Conservation (phyloP, 2,113 vertebrate genomes). For the Grus americana region DNA sequence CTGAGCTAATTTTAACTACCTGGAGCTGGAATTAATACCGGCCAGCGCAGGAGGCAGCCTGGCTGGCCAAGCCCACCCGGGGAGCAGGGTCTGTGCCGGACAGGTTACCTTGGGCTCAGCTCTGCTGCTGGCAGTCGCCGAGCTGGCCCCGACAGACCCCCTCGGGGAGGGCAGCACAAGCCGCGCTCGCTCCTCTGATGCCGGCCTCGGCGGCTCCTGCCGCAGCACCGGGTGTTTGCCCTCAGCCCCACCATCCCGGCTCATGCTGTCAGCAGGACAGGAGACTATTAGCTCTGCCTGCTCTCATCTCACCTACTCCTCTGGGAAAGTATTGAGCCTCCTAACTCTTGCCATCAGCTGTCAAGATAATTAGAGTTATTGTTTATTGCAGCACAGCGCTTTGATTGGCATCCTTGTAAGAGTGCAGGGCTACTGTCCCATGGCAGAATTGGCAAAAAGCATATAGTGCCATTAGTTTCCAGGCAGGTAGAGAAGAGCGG, state of each 20-base stretch:
- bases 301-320: not conserved
- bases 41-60: not conserved
- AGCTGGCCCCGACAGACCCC: not conserved
- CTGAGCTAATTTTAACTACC: not conserved
- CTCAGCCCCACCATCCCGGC: not conserved
- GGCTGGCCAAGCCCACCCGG: not conserved
- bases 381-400: not conserved
- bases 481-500: not conserved
- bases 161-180: not conserved
- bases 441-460: not conserved
- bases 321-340: not conserved
- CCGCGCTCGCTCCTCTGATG: accelerated
- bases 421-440: not conserved
- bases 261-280: not conserved
- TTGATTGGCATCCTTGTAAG: not conserved
- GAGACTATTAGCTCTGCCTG: not conserved
- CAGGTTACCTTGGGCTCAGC: not conserved
- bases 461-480: not conserved
- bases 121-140: not conserved
- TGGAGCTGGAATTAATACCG: not conserved
- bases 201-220: not conserved
- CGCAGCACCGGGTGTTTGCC: not conserved
- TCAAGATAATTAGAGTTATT: not conserved
- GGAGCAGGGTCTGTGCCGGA: not conserved
- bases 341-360: not conserved